Evolutionary conservation across 1,140 invertebrate genomes (phyloP).

Genomic region (Micrasema minimum): DNA sequence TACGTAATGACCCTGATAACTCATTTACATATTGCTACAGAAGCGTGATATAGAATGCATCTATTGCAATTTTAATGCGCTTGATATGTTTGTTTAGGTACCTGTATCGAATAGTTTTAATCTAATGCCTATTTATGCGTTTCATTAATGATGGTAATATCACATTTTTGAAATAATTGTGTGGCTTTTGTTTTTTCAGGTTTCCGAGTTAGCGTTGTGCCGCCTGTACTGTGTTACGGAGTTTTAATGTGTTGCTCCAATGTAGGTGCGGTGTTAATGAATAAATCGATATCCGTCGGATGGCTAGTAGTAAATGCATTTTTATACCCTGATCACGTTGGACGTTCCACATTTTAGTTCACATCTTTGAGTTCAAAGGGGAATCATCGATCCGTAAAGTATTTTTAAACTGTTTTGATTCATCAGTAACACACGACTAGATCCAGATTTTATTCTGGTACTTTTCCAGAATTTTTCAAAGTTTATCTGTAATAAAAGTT

Average conservation of each 20-base stretch:
- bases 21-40: constrained; percentile 12
- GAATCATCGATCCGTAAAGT: constrained; percentile 4
- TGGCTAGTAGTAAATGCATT: constrained; percentile 14
- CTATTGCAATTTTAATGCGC: neutral
- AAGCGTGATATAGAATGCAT: neutral
- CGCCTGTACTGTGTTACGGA: neutral
- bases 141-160: constrained; percentile 8
- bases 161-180: too few relatives aligned
- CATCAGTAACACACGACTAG: too few relatives aligned
- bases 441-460: too few relatives aligned
- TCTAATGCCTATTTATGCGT: neutral
- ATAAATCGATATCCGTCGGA: constrained; percentile 8
- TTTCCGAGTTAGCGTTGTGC: neutral
- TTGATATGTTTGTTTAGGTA: constrained; percentile 6
- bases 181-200: neutral
- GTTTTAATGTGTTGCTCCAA: neutral
- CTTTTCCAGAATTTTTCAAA: too few relatives aligned
- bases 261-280: constrained; percentile 2
- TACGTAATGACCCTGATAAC: constrained; percentile 11
- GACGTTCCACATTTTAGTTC: constrained; percentile 14
- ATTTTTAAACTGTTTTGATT: constrained; percentile 11
- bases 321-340: constrained; percentile 19
- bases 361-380: constrained; percentile 6
- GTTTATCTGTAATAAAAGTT: too few relatives aligned
- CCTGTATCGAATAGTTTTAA: neutral